Evolutionary conservation across 2,113 vertebrate genomes (phyloP).

Genomic region (Dolichotis patagonum): DNA sequence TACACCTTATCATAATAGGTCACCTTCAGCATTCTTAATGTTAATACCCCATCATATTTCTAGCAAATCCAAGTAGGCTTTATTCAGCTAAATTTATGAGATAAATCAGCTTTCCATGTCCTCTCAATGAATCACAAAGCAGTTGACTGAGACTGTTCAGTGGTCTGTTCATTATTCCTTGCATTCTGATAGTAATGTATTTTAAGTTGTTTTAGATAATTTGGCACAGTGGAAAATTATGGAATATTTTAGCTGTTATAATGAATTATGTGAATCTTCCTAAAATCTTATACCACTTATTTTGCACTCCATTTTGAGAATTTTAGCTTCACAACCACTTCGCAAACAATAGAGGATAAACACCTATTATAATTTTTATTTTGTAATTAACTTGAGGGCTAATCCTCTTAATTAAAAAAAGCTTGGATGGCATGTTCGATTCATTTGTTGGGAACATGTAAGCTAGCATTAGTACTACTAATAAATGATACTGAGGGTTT

Average conservation of each 20-base stretch:
- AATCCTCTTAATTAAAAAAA: constrained; percentile 23
- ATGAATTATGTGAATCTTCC: constrained; percentile 41
- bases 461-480: constrained; percentile 26
- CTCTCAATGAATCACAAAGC: constrained; percentile 72
- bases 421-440: not conserved
- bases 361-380: constrained; percentile 4
- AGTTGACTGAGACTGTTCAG: constrained; percentile 60
- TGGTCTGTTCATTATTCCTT: constrained; percentile 68
- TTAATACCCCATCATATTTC: constrained; percentile 51
- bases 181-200: constrained; percentile 39
- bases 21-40: constrained; percentile 52
- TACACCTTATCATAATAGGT: constrained; percentile 33
- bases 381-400: constrained; percentile 43
- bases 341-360: not conserved
- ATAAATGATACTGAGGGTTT: not conserved
- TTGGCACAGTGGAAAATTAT: constrained; percentile 56
- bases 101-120: constrained; percentile 62
- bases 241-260: constrained; percentile 36
- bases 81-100: constrained; percentile 66
- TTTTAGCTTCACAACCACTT: constrained; percentile 33
- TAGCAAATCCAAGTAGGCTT: constrained; percentile 63
- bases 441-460: constrained; percentile 7
- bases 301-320: constrained; percentile 49
- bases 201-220: constrained; percentile 33
- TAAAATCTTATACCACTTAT: constrained; percentile 21